phyloP scores from a whole-genome alignment of 2,888 invertebrate species.

The Cephus rjabovi region DNA sequence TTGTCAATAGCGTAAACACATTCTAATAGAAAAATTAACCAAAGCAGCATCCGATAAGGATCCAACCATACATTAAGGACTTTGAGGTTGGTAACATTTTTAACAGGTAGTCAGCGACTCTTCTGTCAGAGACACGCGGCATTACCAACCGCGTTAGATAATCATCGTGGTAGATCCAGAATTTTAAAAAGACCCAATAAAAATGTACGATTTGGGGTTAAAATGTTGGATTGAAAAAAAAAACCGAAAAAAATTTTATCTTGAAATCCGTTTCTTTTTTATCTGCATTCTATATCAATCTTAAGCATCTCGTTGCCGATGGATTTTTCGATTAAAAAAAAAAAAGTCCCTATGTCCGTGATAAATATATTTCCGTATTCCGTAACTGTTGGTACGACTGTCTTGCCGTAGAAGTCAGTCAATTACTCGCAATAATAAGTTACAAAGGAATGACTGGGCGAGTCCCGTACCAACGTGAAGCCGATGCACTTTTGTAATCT shows the following conservation, averaged over 20 bases:
- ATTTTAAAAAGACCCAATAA: not conserved
- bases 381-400: not conserved
- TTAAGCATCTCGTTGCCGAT: not conserved
- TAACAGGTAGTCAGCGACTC: not conserved
- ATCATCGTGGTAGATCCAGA: not conserved
- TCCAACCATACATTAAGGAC: not conserved
- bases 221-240: not conserved
- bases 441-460: not conserved
- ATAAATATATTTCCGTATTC: not conserved
- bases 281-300: not conserved
- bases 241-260: too few relatives aligned
- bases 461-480: not conserved
- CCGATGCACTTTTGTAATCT: not conserved
- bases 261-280: too few relatives aligned
- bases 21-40: slow-evolving; percentile 35
- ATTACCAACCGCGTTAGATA: not conserved
- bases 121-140: not conserved
- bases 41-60: slow-evolving; percentile 18
- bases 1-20: slow-evolving; percentile 22
- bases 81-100: not conserved
- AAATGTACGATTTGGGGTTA: not conserved
- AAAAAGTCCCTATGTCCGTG: not conserved
- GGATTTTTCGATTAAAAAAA: not conserved
- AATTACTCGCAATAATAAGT: not conserved
- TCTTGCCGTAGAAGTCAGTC: not conserved